A percentile compares a stretch with the other conserved stretches of the same genome.
phyloP scores from a whole-genome alignment of 2,113 vertebrate genomes.

The Campylorhamphus procurvoides region DNA sequence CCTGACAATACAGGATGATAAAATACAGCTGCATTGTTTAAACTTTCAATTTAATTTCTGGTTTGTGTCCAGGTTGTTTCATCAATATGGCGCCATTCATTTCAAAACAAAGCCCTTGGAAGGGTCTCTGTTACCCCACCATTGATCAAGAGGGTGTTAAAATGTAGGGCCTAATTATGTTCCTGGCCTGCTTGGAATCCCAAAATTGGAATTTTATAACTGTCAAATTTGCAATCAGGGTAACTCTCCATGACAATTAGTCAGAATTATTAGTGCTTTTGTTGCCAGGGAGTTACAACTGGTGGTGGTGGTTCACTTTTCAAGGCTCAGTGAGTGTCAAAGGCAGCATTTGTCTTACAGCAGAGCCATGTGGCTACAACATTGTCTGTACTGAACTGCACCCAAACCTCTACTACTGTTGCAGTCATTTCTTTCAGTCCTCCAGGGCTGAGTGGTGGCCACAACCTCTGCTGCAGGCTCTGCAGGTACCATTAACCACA shows the following conservation, averaged over 20 bases:
- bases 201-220: constrained; percentile 51
- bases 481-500: neutral
- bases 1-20: constrained; percentile 67
- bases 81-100: constrained; percentile 60
- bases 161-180: constrained; percentile 42
- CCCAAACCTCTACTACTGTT: constrained; percentile 40
- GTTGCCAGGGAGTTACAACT: constrained; percentile 19
- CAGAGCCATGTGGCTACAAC: neutral
- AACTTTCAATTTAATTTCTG: constrained; percentile 68
- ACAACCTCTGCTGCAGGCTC: neutral
- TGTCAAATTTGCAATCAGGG: constrained; percentile 58
- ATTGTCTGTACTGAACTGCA: constrained; percentile 5
- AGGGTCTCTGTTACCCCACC: constrained; percentile 26
- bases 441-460: neutral
- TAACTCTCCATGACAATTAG: constrained; percentile 48
- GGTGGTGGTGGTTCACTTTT: constrained; percentile 6
- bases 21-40: constrained; percentile 69
- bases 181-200: constrained; percentile 45
- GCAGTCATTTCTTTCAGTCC: neutral
- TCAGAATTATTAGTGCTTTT: constrained; percentile 32
- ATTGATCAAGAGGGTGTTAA: constrained; percentile 64
- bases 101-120: constrained; percentile 63
- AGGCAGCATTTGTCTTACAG: neutral
- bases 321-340: neutral
- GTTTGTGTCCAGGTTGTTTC: constrained; percentile 48